Evolutionary conservation across 1,140 invertebrate genomes (phyloP).

Genomic region (Anoplophora glabripennis): DNA sequence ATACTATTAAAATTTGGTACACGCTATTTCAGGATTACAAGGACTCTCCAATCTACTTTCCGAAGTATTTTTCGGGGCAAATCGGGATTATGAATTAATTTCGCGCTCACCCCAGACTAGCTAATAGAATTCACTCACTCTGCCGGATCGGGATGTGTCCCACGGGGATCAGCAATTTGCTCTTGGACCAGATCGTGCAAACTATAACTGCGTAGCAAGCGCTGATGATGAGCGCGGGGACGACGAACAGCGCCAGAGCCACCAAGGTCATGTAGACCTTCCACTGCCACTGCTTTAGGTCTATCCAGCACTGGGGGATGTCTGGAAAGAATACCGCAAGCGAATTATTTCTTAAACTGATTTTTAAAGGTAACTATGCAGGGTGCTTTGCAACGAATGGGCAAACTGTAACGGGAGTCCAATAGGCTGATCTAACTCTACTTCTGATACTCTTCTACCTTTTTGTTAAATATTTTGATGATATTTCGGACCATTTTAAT

Average conservation of each 20-base stretch:
- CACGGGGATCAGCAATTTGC: conserved; percentile 56
- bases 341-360: too few relatives aligned
- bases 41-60: too few relatives aligned
- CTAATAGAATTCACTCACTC: conserved; percentile 29
- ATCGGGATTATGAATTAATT: conserved; percentile 8
- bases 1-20: too few relatives aligned
- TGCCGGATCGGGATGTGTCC: conserved; percentile 38
- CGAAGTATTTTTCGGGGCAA: conserved; percentile 17
- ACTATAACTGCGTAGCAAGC: conserved; percentile 91
- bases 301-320: conserved; percentile 86
- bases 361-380: too few relatives aligned
- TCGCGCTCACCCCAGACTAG: not conserved
- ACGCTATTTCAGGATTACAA: too few relatives aligned
- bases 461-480: too few relatives aligned
- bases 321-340: conserved; percentile 52
- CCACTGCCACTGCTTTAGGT: conserved; percentile 75
- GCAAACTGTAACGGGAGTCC: too few relatives aligned
- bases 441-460: too few relatives aligned
- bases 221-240: conserved; percentile 87
- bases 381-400: too few relatives aligned
- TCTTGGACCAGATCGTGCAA: conserved; percentile 87
- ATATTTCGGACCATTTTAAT: too few relatives aligned
- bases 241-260: conserved; percentile 77
- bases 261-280: conserved; percentile 86
- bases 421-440: too few relatives aligned